Base-by-base conservation (phyloP, 2,113 vertebrate species). In the Salvelinus sp. region DNA sequence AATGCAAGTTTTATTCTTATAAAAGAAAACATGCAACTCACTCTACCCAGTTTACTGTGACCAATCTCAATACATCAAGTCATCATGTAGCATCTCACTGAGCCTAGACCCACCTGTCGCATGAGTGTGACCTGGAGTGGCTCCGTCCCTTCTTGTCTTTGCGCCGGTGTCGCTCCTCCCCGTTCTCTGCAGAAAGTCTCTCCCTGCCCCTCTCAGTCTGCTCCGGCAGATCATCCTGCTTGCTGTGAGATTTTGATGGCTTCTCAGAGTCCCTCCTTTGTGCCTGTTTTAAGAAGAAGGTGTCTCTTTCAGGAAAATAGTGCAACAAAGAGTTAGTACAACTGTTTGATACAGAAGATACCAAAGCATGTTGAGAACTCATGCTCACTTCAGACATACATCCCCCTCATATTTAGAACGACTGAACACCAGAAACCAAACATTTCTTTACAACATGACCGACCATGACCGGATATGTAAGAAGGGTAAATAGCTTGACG, bases 301-400 rank as follows among this genome's bases (percentile, higher is more conserved):
- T 96, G 96, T 98, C 97, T 99, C 97, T 99, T 99, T 99, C 97
- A 99, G 98, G 96, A 99, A 98, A 98, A 99, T 99, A 98, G 98
- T 97, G 97, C 97, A 97, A 99, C 97, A 99, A 98, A 99, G 91
- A 98, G 98, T 99, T 99, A 99, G 98, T 99, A 98, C 96, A 94
- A 95, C 94, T 92, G 93, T 94, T 93, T 95, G 90, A 76, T 87
- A 90, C 93, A 94, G 93, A 94, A 91, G 91, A 84, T 86, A 82
- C 87, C 79, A 87, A 88, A 92, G 94, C 91, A 93, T 93, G 93
- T 79, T 95, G 93, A 94, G 95, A 95, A 94, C 91, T 94, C 75
- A 92, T 93, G 83, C 68, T 22, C 58, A 62, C 20, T 62, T 62
- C 9, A 62, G 18, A 16, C 58, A 62, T 62, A 62, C 38, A 10